Evolutionary conservation across 2,888 invertebrate genomes (phyloP).

Genomic region (Germaria angustata): DNA sequence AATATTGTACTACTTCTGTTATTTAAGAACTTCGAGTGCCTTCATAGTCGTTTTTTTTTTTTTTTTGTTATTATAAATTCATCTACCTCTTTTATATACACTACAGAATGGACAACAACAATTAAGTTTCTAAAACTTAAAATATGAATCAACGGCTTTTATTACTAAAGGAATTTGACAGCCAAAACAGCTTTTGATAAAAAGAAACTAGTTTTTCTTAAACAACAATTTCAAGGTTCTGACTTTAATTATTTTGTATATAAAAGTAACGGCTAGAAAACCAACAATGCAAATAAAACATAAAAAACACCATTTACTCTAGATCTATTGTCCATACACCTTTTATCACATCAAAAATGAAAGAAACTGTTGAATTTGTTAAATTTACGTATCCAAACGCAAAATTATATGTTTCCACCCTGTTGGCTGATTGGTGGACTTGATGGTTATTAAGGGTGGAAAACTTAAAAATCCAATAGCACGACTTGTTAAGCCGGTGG

Average conservation of each 20-base stretch:
- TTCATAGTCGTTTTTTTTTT: too few relatives aligned
- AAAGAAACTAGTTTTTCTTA: slow-evolving; percentile 3
- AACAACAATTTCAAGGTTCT: slow-evolving; percentile 26
- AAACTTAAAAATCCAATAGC: slow-evolving; percentile 17
- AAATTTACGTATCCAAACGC: slow-evolving; percentile 3
- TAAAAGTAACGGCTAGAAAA: slow-evolving; percentile 43
- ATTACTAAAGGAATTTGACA: background rate
- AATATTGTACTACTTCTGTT: too few relatives aligned
- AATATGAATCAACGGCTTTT: background rate
- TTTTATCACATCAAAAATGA: slow-evolving; percentile 12
- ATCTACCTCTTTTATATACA: background rate
- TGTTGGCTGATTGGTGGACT: slow-evolving; percentile 54
- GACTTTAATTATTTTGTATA: slow-evolving; percentile 2
- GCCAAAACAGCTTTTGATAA: background rate
- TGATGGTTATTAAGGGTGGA: slow-evolving; percentile 12
- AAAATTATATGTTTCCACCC: slow-evolving; percentile 30
- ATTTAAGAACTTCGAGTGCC: too few relatives aligned
- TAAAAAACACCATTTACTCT: slow-evolving; percentile 35
- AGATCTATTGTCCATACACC: slow-evolving; percentile 42
- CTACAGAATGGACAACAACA: background rate
- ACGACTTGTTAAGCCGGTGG: background rate
- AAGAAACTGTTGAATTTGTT: slow-evolving; percentile 37
- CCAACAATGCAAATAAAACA: background rate
- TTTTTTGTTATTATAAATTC: too few relatives aligned
- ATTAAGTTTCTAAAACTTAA: background rate